These are phyloP conservation scores for Sinotaia quadrata DNA, from an alignment of 2,888 invertebrate genomes.

Conservation along the genomic window DNA sequence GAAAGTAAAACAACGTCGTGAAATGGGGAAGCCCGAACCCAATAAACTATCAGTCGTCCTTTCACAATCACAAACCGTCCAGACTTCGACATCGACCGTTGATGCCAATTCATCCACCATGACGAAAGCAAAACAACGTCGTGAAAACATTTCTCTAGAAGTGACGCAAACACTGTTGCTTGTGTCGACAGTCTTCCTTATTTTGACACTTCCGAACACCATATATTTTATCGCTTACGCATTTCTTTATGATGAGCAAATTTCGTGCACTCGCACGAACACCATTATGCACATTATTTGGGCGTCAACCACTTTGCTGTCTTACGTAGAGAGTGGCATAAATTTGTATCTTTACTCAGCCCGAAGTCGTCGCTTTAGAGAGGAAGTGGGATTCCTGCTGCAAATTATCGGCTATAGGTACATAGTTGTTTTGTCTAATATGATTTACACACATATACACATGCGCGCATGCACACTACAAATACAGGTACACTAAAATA, in stretches of 20 bases:
- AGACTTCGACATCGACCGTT: too few species aligned
- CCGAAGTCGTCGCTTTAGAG: conserved; percentile 14
- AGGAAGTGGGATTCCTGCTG: conserved; percentile 11
- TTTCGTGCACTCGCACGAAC: conserved; percentile 4
- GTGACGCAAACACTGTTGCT: conserved; percentile 15
- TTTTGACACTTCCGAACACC: conserved; percentile 14
- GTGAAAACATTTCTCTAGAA: background rate
- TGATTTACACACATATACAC: too few species aligned
- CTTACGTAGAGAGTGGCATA: conserved; percentile 15
- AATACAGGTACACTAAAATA: too few species aligned
- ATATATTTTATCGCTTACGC: conserved; percentile 14
- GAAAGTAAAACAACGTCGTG: too few species aligned
- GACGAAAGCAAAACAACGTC: too few species aligned
- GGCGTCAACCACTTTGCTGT: conserved; percentile 13
- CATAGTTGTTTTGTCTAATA: too few species aligned
- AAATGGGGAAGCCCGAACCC: too few species aligned
- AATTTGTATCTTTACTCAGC: conserved; percentile 20
- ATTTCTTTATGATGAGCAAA: background rate
- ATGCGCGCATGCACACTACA: too few species aligned
- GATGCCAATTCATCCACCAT: too few species aligned
- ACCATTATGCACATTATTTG: background rate
- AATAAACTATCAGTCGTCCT: too few species aligned
- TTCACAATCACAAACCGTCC: too few species aligned
- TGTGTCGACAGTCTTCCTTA: conserved; percentile 17
- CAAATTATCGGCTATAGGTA: conserved; percentile 9